Evolutionary conservation across 2,113 vertebrate genomes (phyloP).

Genomic region (Amazona guildingii): DNA sequence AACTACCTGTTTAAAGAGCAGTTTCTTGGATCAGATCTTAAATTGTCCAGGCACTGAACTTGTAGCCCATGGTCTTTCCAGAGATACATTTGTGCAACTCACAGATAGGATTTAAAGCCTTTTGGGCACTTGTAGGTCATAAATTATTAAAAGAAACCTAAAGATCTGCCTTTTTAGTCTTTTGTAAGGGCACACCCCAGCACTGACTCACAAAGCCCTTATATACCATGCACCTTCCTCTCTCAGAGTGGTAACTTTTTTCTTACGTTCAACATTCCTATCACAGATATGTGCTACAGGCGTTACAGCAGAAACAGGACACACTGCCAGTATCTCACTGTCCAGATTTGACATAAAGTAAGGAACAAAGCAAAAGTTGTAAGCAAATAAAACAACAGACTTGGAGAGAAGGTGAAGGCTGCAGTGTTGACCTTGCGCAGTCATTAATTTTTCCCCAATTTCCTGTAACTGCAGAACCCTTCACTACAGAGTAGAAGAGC

Average conservation of each 20-base stretch:
- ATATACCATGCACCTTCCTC: neutral
- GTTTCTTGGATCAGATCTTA: neutral
- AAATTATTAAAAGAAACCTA: neutral
- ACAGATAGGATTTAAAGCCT: neutral
- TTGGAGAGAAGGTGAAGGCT: neutral
- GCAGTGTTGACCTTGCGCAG: neutral
- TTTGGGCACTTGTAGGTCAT: neutral
- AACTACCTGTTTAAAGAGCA: neutral
- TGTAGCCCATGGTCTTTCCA: neutral
- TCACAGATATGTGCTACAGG: neutral
- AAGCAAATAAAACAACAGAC: neutral
- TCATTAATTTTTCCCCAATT: neutral
- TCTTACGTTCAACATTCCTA: fast-evolving
- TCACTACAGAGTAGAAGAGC: neutral
- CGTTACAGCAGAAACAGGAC: neutral
- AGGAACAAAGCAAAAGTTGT: neutral
- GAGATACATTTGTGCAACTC: neutral
- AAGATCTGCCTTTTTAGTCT: neutral
- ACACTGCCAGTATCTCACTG: neutral
- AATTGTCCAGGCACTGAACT: neutral
- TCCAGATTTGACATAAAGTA: neutral
- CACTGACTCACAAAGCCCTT: neutral
- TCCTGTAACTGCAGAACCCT: neutral
- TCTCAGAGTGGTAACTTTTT: fast-evolving
- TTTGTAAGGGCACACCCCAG: neutral